Evolutionary conservation across 2,888 invertebrate genomes (phyloP), one percentile per base, ranked within the genome.

Genomic region (Ectemnius lituratus): DNA sequence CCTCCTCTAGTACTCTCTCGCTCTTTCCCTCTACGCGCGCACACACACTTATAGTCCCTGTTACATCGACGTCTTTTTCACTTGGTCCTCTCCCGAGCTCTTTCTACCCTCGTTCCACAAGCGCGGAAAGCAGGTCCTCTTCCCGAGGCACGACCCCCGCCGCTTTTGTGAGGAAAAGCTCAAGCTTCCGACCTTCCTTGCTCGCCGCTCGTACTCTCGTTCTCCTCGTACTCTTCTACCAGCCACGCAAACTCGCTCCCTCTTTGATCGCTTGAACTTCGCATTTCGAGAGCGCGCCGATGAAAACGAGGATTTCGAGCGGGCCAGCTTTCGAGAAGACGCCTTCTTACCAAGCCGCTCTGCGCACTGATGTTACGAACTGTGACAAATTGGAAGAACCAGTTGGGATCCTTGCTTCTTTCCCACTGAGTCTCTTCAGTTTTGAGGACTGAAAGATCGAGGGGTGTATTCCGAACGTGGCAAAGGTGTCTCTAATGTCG

Each of bases 251-350:
- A 11, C 37, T 8, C 5, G 37, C 5, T 37, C 11, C 13, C 20
- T 13, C 60, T 62, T 62, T 62, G 62, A 62, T 62, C 62, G 62
- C 45, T 62, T 18, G 20, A 13, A 13, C 16, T 62, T 62, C 23
- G 62, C 37, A 62, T 62, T 62, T 46, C 46, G 46, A 23, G 61
- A 62, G 37, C 37, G 28, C n/a, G 4, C 14, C 13, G 16, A 60
- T 23, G 28, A 60, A 60, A 14, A 13, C 28, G 28, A 4, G 60
- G 28, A 60, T 60, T 14, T 37, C 5, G 37, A n/a, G 16, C 16
- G 37, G 37, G 28, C 4, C 16, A 14, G 16, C 52, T 14, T 16
- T 52, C 52, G 18, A 13, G 18, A 18, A 52, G 52, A 14, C n/a
- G 18, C 18, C n/a, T 52, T 52, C 52, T 11, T 37, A 37, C 37